These are phyloP conservation scores for Spea hammondii DNA, from an alignment of 2,797 vertebrate genomes.

Conservation along the genomic window DNA sequence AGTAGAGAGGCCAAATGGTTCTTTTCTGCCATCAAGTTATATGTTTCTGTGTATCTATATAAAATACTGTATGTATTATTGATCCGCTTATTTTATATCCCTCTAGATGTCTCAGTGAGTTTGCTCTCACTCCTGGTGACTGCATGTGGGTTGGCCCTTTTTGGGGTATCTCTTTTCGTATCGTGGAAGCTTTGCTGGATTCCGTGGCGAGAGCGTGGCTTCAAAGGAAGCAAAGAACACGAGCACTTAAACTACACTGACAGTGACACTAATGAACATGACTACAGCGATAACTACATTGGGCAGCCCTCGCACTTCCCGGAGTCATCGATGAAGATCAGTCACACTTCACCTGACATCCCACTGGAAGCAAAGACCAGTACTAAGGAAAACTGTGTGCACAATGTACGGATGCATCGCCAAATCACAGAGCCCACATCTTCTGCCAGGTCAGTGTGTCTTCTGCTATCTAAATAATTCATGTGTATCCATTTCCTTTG, in stretches of 20 bases:
- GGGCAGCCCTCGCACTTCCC: constrained; percentile 80
- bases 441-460: constrained; percentile 73
- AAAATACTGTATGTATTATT: no score
- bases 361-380: constrained; percentile 79
- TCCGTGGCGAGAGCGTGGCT: constrained; percentile 90
- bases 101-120: constrained; percentile 91
- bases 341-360: constrained; percentile 95
- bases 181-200: constrained; percentile 99
- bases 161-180: constrained; percentile 95
- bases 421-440: constrained; percentile 88
- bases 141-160: constrained; percentile 92
- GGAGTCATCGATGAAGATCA: constrained; percentile 96
- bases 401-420: constrained; percentile 83
- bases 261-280: constrained; percentile 82
- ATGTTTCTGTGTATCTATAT: no score
- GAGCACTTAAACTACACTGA: constrained; percentile 85
- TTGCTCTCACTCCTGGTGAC: constrained; percentile 92
- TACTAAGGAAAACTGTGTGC: constrained; percentile 78
- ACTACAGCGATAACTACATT: constrained; percentile 86
- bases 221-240: constrained; percentile 82
- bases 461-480: neutral
- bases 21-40: no score
- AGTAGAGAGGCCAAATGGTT: no score
- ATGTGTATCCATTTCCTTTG: no score
- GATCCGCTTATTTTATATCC: neutral